A percentile compares a stretch with the other conserved stretches of the same genome.
Conservation (phyloP, 2,888 invertebrate genomes). For the Leptopilina myrica region DNA sequence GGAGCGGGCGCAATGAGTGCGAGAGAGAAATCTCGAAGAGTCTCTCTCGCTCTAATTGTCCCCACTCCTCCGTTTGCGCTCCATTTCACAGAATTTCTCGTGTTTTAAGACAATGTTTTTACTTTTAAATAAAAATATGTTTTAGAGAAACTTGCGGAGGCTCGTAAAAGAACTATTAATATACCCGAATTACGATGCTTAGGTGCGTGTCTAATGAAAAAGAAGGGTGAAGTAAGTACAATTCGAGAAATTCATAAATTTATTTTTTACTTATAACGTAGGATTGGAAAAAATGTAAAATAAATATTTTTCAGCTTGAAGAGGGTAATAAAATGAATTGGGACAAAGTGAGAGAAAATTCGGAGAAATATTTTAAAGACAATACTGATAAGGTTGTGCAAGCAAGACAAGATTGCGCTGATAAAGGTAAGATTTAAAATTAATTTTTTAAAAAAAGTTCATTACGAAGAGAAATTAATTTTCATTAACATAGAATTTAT, state of each 20-base stretch:
- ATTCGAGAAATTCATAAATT: too few relatives aligned
- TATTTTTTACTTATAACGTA: too few relatives aligned
- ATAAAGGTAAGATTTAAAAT: background rate
- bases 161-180: background rate
- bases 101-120: too few relatives aligned
- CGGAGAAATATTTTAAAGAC: background rate
- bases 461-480: too few relatives aligned
- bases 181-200: background rate
- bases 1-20: too few relatives aligned
- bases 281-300: too few relatives aligned
- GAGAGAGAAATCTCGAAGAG: too few relatives aligned
- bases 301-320: background rate
- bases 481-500: too few relatives aligned
- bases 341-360: background rate
- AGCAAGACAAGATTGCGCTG: background rate
- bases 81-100: background rate
- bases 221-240: background rate
- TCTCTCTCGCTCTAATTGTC: too few relatives aligned
- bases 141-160: background rate
- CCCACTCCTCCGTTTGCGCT: too few relatives aligned
- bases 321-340: slow-evolving; percentile 10
- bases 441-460: too few relatives aligned
- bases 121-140: background rate
- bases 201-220: background rate
- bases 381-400: background rate